phyloP scores from a whole-genome alignment of 2,113 vertebrate genomes.

The Macroglossus sobrinus region DNA sequence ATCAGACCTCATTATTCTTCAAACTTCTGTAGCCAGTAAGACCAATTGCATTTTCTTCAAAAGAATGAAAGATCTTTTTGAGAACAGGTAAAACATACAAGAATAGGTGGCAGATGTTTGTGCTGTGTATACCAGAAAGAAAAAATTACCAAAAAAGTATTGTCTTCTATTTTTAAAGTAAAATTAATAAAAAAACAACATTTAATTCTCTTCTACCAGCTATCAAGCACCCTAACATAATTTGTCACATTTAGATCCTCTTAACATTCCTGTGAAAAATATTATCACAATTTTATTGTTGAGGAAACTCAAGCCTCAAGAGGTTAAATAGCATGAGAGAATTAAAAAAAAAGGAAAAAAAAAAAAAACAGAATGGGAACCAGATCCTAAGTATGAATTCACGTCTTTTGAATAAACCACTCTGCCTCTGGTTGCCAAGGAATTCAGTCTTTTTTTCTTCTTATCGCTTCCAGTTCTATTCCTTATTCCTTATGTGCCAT shows the following conservation, averaged over 20 bases:
- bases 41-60: background rate
- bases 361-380: background rate
- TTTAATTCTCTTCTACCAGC: background rate
- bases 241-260: background rate
- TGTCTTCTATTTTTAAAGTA: background rate
- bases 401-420: background rate
- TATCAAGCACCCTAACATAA: background rate
- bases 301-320: background rate
- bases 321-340: background rate
- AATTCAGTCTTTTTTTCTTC: background rate
- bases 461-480: background rate
- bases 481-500: background rate
- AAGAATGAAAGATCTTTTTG: background rate
- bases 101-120: background rate
- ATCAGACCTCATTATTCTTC: constrained; percentile 13
- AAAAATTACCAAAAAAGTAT: background rate
- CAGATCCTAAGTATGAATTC: background rate
- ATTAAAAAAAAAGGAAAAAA: background rate
- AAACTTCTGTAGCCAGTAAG: constrained; percentile 41
- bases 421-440: background rate
- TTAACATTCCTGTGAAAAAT: background rate
- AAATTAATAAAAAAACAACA: background rate
- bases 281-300: background rate
- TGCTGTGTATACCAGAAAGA: background rate
- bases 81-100: background rate